A percentile compares a stretch with the other conserved stretches of the same genome.
These are phyloP conservation scores for Torymus aiolomorphi DNA, from an alignment of 2,888 invertebrate genomes.

Conservation along the genomic window DNA sequence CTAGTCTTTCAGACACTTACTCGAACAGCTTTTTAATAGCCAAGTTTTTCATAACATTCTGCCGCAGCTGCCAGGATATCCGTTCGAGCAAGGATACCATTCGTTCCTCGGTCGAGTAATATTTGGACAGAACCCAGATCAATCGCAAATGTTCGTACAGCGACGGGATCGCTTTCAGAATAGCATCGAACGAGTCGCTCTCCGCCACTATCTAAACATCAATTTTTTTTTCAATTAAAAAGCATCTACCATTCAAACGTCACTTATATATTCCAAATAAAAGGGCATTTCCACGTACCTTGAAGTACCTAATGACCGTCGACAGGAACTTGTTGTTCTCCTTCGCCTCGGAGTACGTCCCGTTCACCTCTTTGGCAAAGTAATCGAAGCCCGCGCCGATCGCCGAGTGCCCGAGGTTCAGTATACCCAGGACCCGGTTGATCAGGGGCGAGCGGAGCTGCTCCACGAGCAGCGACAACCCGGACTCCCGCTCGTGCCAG, in stretches of 20 bases:
- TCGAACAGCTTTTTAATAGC: conserved; percentile 85
- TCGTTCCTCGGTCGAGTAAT: conserved; percentile 89
- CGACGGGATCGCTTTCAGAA: conserved; percentile 85
- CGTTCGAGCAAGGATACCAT: conserved; percentile 90
- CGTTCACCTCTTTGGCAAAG: conserved; percentile 80
- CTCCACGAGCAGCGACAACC: conserved; percentile 86
- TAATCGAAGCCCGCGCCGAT: conserved; percentile 80
- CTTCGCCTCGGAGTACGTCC: conserved; percentile 83
- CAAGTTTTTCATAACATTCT: conserved; percentile 85
- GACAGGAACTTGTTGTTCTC: conserved; percentile 88
- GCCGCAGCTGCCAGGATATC: conserved; percentile 88
- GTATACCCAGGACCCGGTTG: conserved; percentile 79
- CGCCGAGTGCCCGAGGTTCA: conserved; percentile 78
- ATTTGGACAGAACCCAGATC: conserved; percentile 93
- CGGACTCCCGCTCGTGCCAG: conserved; percentile 89
- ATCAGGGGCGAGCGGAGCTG: conserved; percentile 87
- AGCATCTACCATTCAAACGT: neutral
- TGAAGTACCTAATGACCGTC: conserved; percentile 85
- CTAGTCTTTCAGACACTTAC: conserved; percentile 77
- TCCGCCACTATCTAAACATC: conserved; percentile 81
- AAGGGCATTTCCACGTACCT: conserved; percentile 71
- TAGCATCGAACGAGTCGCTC: conserved; percentile 83
- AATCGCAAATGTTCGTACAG: conserved; percentile 90
- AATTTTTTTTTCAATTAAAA: neutral
- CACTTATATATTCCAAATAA: neutral